Conservation (phyloP, 2,113 vertebrate genomes). For the Aphelocoma coerulescens region DNA sequence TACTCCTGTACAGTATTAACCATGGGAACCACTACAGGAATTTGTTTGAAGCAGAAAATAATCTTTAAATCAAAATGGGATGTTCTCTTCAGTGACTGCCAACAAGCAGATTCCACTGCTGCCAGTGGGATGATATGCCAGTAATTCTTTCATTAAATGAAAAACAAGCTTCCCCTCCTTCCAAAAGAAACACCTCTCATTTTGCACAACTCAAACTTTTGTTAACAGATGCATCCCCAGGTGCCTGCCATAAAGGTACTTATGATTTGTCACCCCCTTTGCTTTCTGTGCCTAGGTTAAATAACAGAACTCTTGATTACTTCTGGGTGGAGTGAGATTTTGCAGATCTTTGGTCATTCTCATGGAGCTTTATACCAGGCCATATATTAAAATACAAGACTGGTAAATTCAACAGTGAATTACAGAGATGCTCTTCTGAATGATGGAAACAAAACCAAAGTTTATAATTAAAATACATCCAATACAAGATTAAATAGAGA, state of each 20-base stretch:
- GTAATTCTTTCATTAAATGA: not conserved
- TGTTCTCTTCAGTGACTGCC: not conserved
- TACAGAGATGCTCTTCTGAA: not conserved
- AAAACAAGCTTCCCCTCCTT: not conserved
- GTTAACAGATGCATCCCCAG: not conserved
- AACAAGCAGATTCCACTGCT: constrained; percentile 17
- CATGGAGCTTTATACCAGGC: not conserved
- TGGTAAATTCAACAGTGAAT: not conserved
- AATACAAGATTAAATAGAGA: not conserved
- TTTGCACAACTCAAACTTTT: not conserved
- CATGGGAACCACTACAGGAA: constrained; percentile 24
- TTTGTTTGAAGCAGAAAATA: constrained; percentile 32
- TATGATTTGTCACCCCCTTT: not conserved
- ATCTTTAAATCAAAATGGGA: constrained; percentile 53
- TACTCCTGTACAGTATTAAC: not conserved
- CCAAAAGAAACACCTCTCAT: not conserved
- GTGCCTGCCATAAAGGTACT: not conserved
- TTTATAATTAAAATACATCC: not conserved
- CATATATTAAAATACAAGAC: not conserved
- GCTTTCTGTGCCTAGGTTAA: not conserved
- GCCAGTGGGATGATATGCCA: not conserved
- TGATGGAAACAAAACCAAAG: not conserved
- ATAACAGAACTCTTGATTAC: not conserved
- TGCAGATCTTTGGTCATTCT: not conserved
- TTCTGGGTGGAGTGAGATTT: not conserved